A percentile compares a stretch with the other conserved stretches of the same genome.
Evolutionary conservation across 2,113 vertebrate species (phyloP).

Genomic region (Donacobius atricapilla): DNA sequence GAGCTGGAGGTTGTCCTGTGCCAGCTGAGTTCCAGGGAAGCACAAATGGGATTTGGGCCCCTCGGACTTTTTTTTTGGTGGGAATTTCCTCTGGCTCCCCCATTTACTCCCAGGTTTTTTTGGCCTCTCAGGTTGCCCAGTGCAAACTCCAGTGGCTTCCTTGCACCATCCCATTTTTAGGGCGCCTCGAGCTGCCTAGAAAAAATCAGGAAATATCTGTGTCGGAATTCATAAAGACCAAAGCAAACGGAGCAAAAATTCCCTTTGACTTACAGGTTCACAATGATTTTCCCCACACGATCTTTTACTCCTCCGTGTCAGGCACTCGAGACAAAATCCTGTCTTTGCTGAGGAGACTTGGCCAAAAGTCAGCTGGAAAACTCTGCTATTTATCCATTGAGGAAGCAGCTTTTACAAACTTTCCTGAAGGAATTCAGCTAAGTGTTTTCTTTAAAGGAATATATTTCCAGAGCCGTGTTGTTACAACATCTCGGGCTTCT

Average conservation of each 20-base stretch:
- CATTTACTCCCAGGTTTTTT: not conserved
- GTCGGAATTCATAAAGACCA: not conserved
- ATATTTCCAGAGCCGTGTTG: not conserved
- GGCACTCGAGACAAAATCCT: not conserved
- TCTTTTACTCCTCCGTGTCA: not conserved
- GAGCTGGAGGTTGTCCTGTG: not conserved
- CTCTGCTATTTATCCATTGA: not conserved
- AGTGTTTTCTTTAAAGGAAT: not conserved
- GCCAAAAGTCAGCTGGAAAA: not conserved
- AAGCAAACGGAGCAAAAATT: not conserved
- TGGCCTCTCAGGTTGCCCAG: not conserved
- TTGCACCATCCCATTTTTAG: not conserved
- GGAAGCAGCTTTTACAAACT: slow-evolving; percentile 9
- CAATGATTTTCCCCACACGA: not conserved
- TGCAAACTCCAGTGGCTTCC: not conserved
- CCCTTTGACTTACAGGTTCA: not conserved
- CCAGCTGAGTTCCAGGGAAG: not conserved
- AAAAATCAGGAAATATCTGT: not conserved
- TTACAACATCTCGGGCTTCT: not conserved
- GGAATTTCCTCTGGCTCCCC: not conserved
- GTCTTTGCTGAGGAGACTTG: not conserved
- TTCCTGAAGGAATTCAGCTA: not conserved
- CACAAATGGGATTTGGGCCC: no score
- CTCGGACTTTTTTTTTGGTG: not conserved
- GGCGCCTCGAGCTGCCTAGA: not conserved